Evolutionary conservation across 2,797 vertebrate genomes (phyloP), one percentile per base, ranked within the genome.

Genomic region (Nannoperca australis): DNA sequence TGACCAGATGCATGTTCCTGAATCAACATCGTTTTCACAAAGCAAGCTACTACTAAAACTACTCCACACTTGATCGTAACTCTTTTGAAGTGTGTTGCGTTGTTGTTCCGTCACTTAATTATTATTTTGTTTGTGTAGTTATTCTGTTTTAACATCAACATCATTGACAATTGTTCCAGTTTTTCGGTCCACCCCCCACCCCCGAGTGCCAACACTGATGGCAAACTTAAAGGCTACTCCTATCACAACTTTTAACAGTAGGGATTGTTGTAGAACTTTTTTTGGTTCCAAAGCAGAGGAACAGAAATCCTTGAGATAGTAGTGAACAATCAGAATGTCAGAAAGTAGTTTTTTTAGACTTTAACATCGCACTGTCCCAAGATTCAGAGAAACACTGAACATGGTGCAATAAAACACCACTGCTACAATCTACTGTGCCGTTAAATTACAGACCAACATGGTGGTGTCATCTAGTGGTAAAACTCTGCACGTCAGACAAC

Each of bases 401-500:
- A 3, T 5, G 49, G 8, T 30, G 5, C 4, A 47, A 2, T 15
- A n/a, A 42, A 59, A 11, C 18, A 14, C 1, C 18, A 32, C 3
- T 18, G 38, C n/a, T 36, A 9, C 20, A 36, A 15, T 42, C 20
- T 36, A 51, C 7, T 40, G 20, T 22, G 7, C 27, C 20, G 14
- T 22, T 14, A n/a, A 30, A 64, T 11, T 0, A n/a, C 44, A 81
- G 42, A 62, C 24, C 34, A 27, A 36, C 55, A 50, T 36, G 18
- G 70, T 60, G 59, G 79, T 59, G 81, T 13, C 93, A 88, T 84
- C 93, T 92, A 85, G 89, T 94, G 93, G 88, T 51, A 2, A 78
- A 75, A 84, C 10, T 22, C 9, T 13, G 27, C 7, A 77, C 56
- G 32, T 32, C 10, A 70, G 76, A 67, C 7, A 13, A 27, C 15